Evolutionary conservation across 2,113 vertebrate species (phyloP), one percentile per base, ranked within the genome.

Genomic region (Prolemur simus): DNA sequence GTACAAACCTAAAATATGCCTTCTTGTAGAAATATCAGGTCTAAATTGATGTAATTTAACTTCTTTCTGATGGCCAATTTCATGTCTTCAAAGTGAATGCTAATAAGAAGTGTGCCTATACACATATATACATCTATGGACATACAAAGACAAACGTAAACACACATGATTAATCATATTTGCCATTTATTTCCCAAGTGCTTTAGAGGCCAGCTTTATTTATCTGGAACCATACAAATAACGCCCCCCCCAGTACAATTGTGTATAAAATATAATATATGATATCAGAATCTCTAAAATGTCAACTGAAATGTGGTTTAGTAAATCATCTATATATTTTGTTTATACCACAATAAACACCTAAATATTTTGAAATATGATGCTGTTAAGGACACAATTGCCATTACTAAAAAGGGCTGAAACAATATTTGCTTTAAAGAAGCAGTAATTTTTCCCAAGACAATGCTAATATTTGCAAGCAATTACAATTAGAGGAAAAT

Each of bases 301-400:
- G 47, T 63, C 34, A 91, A 37, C 7, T 78, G 15, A 86, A 89
- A 78, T 42, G 9, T 37, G 6, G 80, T 63, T 87, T 76, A 64
- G 23, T 81, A 71, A 80, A 37, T 87, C 5, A 66, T 52, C 2
- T 69, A 56, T 5, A 56, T 54, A 90, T 80, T 83, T 73, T 78
- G 8, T 86, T 91, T 94, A 84, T 77, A 81, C 17, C 11, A 49
- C 6, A 78, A 2, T 63, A 54, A 80, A 66, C 9, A 71, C 18
- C 39, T 71, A 76, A 49, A 56, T 86, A 87, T 80, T 96, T 82
- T 91, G 56, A 92, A 85, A 91, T 82, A 91, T 39, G 25, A 89
- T 83, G 29, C 56, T 87, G 18, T 94, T 94, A 92, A 73, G 21
- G 58, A 82, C 25, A 83, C 21, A 68, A 89, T n/a, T 29, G 1